A percentile compares a stretch with the other conserved stretches of the same genome.
Evolutionary conservation across 2,888 invertebrate species (phyloP).

Genomic region (Andrena fulva): DNA sequence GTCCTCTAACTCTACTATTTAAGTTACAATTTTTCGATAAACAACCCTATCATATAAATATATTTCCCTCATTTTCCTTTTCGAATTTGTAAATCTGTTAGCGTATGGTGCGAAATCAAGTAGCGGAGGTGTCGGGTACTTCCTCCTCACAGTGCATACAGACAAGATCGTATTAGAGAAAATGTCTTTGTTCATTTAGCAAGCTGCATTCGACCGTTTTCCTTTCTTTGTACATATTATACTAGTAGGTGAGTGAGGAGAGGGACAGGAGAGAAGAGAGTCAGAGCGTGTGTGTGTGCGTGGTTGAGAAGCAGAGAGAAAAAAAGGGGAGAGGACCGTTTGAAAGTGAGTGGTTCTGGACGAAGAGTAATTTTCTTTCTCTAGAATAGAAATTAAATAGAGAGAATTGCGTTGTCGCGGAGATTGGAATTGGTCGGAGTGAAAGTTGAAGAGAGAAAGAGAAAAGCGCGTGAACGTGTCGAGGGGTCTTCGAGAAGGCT

Average conservation of each 20-base stretch:
- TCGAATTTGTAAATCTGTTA: too few relatives aligned
- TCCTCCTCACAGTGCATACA: not conserved
- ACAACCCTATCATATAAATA: too few relatives aligned
- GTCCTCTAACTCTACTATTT: too few relatives aligned
- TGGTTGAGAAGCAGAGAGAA: not conserved
- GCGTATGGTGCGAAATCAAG: too few relatives aligned
- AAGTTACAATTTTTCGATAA: too few relatives aligned
- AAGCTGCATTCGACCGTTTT: conserved; percentile 39
- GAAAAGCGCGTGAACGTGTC: conserved; percentile 5
- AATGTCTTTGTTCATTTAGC: conserved; percentile 44
- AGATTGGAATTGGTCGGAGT: not conserved
- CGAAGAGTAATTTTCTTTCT: not conserved
- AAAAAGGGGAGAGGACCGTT: not conserved
- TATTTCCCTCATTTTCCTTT: too few relatives aligned
- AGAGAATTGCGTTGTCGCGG: not conserved
- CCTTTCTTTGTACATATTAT: conserved; percentile 16
- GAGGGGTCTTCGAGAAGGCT: conserved; percentile 7
- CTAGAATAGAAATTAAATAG: not conserved
- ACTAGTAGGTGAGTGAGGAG: not conserved
- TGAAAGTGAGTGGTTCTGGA: not conserved
- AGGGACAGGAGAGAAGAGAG: conserved; percentile 6
- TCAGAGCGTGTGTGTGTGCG: not conserved
- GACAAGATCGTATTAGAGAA: conserved; percentile 45
- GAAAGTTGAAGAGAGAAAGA: conserved; percentile 15
- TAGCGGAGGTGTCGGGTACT: too few relatives aligned